Evolutionary conservation across 2,797 vertebrate genomes (phyloP), one percentile per base, ranked within the genome.

Genomic region (Xiphorhynchus erythropygius): DNA sequence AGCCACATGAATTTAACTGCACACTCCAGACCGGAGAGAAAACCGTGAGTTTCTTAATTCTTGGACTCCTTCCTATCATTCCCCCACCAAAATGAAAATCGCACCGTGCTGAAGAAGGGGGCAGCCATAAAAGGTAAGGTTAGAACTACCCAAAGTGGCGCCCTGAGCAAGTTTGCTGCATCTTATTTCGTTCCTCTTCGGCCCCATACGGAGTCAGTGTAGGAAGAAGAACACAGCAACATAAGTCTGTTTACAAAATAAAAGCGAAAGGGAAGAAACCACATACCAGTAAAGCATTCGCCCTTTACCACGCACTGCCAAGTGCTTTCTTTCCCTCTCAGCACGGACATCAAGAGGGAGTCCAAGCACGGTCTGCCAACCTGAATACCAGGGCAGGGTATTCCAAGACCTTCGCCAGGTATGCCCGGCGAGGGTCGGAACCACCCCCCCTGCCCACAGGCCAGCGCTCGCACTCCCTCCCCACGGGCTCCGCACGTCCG

Each of bases 1-100:
- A 30, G 24, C 39, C 53, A 25, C 13, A 5, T 3, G 2, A 71
- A 52, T 11, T 23, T 19, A 69, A 76, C 42, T 24, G 47, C 1
- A 1, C 16, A 37, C 16, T n/a, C 8, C 10, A 63, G 10, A 42
- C 0, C 1, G 18, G 12, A 56, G 25, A 44, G 39, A n/a, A 62
- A 32, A 53, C 18, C 19, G 1, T 0, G 7, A 9, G 9, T 5
- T 28, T 30, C 30, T n/a, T 18, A 71, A 52, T 18, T 89, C 47
- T 24, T 30, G 19, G 28, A 49, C 7, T 67, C 74, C 22, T 52
- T 9, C 2, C 56, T 18, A 13, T 10, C 52, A 5, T 19, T 39
- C 15, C 13, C 25, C 24, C 39, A 47, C 5, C 27, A 52, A 52
- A 68, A 18, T 30, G 28, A 47, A 44, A 59, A 46, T 7, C 37